Base-by-base conservation (phyloP, 1,140 invertebrate species). In the Pseudobourletiella spinata region DNA sequence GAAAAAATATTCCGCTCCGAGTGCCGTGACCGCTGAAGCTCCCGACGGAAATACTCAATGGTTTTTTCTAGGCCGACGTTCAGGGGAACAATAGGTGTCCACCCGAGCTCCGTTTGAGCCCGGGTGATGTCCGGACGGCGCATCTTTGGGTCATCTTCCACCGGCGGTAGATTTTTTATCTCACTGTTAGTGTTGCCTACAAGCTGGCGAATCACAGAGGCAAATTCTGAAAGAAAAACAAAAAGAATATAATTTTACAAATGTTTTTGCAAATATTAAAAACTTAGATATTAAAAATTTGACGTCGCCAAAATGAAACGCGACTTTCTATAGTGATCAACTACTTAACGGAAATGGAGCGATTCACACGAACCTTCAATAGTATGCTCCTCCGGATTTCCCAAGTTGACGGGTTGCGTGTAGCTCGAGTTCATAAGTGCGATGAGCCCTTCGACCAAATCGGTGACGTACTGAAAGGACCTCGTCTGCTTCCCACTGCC, bases 401-500 rank as follows among this genome's bases (percentile, higher is more conserved):
- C 97, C 59, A 99, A 77, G 79, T 99, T 99, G 0, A 99, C 84
- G 22, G 97, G 96, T 68, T 84, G 79, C 0, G 89, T 86, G 73
- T 91, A 96, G 79, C 96, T 98, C 29, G 89, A 92, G 35, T 85
- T 84, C 96, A 99, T 99, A 24, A 99, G 75, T 1, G 83, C 79
- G 29, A 98, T 84, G 11, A 99, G 76, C 0, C 97, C 97, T 72
- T 98, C 91, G 0, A 99, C 91, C 56, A 99, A 79, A 80, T 99
- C 97, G 20, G 87, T 89, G 11, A 99, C 91, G 74, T 98, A 99
- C 76, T 98, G 96, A 77, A 99, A 99, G 1, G 95, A 98, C 52
- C 96, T 79, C 0, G 96, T 99, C 78, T 99, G 95, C 68, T 87
- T 86, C 20, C 96, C 96, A 74, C 88, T 87, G 1, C 96, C 96